Evolutionary conservation across 2,797 vertebrate species (phyloP), one percentile per base, ranked within the genome.

Genomic region (Sphenopsis melanotis): DNA sequence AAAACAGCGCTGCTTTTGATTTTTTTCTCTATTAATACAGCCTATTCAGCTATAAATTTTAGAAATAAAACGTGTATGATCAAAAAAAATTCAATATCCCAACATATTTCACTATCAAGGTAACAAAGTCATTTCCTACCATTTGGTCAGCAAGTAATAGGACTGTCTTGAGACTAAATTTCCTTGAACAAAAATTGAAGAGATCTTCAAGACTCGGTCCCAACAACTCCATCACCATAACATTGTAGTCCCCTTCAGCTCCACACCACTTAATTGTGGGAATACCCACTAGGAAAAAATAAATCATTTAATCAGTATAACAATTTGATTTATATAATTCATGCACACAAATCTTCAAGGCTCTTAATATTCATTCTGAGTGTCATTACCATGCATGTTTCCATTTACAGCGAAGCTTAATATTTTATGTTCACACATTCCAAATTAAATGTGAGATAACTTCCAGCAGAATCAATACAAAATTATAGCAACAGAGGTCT

Each of bases 261-360:
- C 99, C 99, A 8, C 99, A 99, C 99, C 99, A 99, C 95, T 99
- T 99, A 96, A 99, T 99, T 22, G 98, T 99, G 29, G 99, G 99
- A 95, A 99, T 99, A 63, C 99, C 99, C 97, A 99, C 99, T 99
- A 97, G 89, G 96, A 97, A 92, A 96, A 97, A 97, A 49, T 42
- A 70, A 85, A 85, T 3, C 10, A 37, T 81, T 86, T 79, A 72
- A 34, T 93, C 53, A 71, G 22, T 49, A 10, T 19, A 86, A 65
- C 47, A 44, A 39, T 30, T 32, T 18, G 18, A 71, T 70, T 69
- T 59, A 55, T 49, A n/a, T 13, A 85, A 30, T 42, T 74, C 32
- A 66, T 32, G 70, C 6, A 50, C 11, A 64, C 29, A 26, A n/a
- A 83, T 44, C 42, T 71, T 81, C 42, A 69, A 80, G 12, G 69